phyloP scores from a whole-genome alignment of 2,113 vertebrate species.

The Pterophyllum scalare region DNA sequence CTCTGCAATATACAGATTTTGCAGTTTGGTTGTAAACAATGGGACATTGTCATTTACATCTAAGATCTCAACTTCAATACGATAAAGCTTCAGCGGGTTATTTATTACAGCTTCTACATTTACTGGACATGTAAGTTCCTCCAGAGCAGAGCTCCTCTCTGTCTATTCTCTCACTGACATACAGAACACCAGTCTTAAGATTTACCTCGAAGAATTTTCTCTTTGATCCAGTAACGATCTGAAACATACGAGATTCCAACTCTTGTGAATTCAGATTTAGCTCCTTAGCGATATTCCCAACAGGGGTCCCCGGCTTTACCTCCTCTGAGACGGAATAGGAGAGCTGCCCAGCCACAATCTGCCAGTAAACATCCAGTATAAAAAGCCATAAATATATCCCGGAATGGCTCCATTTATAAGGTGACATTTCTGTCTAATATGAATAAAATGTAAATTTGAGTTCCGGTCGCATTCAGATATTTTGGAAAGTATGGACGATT shows the following conservation, averaged over 20 bases:
- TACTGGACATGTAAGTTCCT: constrained; percentile 56
- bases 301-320: constrained; percentile 74
- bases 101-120: constrained; percentile 73
- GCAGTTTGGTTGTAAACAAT: constrained; percentile 50
- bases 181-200: constrained; percentile 74
- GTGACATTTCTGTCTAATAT: constrained; percentile 45
- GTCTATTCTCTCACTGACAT: constrained; percentile 73
- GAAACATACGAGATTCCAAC: constrained; percentile 75
- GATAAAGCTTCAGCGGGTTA: constrained; percentile 69
- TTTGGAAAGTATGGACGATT: neutral
- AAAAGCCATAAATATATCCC: constrained; percentile 32
- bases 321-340: constrained; percentile 79
- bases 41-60: constrained; percentile 78
- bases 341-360: constrained; percentile 60
- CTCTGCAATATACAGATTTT: constrained; percentile 64
- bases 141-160: constrained; percentile 66
- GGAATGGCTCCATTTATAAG: constrained; percentile 33
- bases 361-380: constrained; percentile 38
- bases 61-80: constrained; percentile 47
- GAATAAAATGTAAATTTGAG: neutral
- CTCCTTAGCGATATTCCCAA: constrained; percentile 81
- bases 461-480: neutral
- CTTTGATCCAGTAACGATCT: constrained; percentile 70
- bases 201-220: constrained; percentile 79
- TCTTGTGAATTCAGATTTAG: constrained; percentile 71